Evolutionary conservation across 2,888 invertebrate species (phyloP), one percentile per base, ranked within the genome.

Genomic region (Sabatieria punctata): DNA sequence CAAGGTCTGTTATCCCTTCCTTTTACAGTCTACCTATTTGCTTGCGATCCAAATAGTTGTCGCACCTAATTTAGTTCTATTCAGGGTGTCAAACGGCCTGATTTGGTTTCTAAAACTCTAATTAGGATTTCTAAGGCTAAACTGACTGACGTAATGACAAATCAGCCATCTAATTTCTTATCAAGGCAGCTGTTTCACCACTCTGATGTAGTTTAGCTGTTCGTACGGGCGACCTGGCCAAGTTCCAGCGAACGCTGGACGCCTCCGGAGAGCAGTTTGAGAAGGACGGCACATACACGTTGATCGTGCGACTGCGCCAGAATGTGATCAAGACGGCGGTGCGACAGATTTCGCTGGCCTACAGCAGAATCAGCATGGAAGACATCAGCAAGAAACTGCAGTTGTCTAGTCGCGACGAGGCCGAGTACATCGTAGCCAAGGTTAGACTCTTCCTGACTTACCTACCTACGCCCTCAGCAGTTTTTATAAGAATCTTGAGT

Each of bases 371-470:
- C 60, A 88, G 89, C 2, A 82, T 95, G 1, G 78, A 79, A 53
- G 93, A 95, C 65, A 88, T 97, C 60, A 91, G 93, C 1, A 77
- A 79, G 53, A 95, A 97, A 64, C 72, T 99, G 50, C 82, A 85
- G 33, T 71, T 97, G 41, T 91, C 91, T 65, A 89, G 85, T 1
- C 59, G 62, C 19, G 89, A 91, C 65, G 97, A 99, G 75, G 95
- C 95, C 0, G 97, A 97, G 67, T 97, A 91, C 64, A 93, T 97
- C 66, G 93, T 95, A 0, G 88, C 93, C 0, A 95, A 95, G 72
- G 73, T 72, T 53, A 40, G 51, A n/a, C n/a, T n/a, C n/a, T n/a
- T n/a, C n/a, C n/a, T n/a, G n/a, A n/a, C n/a, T n/a, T n/a, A n/a
- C n/a, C n/a, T n/a, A n/a, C n/a, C n/a, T n/a, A n/a, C n/a, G n/a